Evolutionary conservation across 2,113 vertebrate species (phyloP), one percentile per base, ranked within the genome.

Genomic region (Aspidoscelis tigris): DNA sequence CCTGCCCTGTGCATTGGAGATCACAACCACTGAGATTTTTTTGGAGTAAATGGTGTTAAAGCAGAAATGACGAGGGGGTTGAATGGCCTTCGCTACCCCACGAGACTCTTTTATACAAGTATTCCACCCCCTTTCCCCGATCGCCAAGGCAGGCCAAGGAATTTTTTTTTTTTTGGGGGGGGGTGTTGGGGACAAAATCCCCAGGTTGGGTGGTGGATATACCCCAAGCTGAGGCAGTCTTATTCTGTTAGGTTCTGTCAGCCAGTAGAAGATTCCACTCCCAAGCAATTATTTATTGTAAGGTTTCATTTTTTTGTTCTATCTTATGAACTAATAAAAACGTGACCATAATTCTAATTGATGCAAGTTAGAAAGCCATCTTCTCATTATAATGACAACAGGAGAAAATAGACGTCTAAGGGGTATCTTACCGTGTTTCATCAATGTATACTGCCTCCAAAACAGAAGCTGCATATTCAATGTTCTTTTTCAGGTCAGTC

Each of bases 371-470:
- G 47, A 55, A 70, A 33, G 47, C 53, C 65, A 53, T 7, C 65
- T 33, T 71, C 33, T 18, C 66, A 70, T 10, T 7, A n/a, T 44
- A 58, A 7, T 3, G 58, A 47, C 8, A 12, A 61, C 5, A 75
- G 43, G 61, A 66, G 7, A 22, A 61, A 76, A 76, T 39, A 16
- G 41, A 64, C 22, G 53, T 18, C 53, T 10, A 43, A 70, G 9
- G 44, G 5, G 7, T 61, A 16, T 73, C 87, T 88, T 89, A 98
- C 99, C 97, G 97, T 82, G 98, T 99, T 95, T 99, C 98, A n/a
- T 99, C 99, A 0, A 98, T 98, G 94, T 99, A 99, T 84, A 99
- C 97, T 0, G 97, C 96, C 89, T 99, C 99, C 95, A 99, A 84
- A 86, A 99, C 98, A 33, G 97, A 97, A 0, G 98, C 98, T 7